Evolutionary conservation across 1,140 invertebrate species (phyloP), one percentile per base, ranked within the genome.

Genomic region (Druon quercuslanigerum): DNA sequence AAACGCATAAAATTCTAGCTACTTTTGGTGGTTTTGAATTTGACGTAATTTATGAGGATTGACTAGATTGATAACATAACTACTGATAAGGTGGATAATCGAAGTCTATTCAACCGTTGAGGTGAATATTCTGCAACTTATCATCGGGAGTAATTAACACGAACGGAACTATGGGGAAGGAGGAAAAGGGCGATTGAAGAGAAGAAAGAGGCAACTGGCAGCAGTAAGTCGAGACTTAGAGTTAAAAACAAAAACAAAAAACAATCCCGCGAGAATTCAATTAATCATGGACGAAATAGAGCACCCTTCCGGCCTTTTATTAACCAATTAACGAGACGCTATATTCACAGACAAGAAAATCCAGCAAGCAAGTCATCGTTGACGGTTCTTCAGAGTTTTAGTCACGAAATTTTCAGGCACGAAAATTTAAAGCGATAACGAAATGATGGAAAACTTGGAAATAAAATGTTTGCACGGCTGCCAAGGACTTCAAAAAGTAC

Each of bases 251-350:
- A 82, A 84, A 84, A 80, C 82, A 84, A 83, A 82, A 73, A 76
- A 71, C 74, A 76, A 74, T 60, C 77, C 81, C 83, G 76, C 77
- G 73, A 54, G 83, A 83, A 73, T 77, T 76, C 79, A 76, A 85
- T 85, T 85, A 85, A 85, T 85, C 84, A 85, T 79, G 79, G 74
- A 70, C 83, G 80, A 84, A 84, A 83, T 81, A 84, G 83, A 84
- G 75, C 76, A 56, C 79, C 83, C 83, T 85, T 82, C 77, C 83
- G 82, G 77, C 78, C 76, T 85, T 85, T 85, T 84, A 84, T 84
- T 82, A 85, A 85, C 83, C 83, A 83, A 84, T 85, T 85, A 84
- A 50, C 71, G 72, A 77, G 83, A 79, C 79, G 66, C 77, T 77
- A 77, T 80, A 60, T 80, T 66, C 16, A 33, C 33, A 16, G 20